Evolutionary conservation across 2,888 invertebrate genomes (phyloP).

Genomic region (Ophion ellenae): DNA sequence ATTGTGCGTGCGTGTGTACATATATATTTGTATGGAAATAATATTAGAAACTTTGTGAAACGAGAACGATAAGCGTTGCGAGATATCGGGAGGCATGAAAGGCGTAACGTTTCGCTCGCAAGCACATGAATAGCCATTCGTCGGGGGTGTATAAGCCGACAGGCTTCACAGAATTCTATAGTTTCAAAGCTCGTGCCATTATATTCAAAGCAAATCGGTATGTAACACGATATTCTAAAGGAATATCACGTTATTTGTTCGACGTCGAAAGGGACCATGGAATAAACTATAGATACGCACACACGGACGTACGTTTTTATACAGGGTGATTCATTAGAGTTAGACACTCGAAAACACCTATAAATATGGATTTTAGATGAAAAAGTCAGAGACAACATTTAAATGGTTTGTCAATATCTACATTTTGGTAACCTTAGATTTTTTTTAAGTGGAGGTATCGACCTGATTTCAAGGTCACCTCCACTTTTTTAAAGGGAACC

Average conservation of each 20-base stretch:
- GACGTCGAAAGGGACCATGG: neutral
- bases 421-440: too few species aligned
- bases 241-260: conserved; percentile 29
- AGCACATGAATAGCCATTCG: conserved; percentile 10
- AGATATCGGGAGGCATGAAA: conserved; percentile 6
- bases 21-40: neutral
- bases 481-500: too few species aligned
- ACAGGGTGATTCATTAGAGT: too few species aligned
- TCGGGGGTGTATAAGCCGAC: neutral
- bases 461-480: too few species aligned
- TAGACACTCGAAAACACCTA: too few species aligned
- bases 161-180: conserved; percentile 27
- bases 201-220: conserved; percentile 2
- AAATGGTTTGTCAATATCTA: too few species aligned
- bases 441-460: too few species aligned
- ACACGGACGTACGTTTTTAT: neutral
- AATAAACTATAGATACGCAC: neutral
- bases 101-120: conserved; percentile 7
- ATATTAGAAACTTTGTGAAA: conserved; percentile 21
- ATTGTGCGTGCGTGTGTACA: neutral
- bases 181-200: conserved; percentile 33
- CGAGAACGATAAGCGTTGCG: conserved; percentile 10
- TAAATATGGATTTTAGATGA: too few species aligned
- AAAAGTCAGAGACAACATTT: too few species aligned
- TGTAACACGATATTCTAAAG: conserved; percentile 46